Evolutionary conservation across 2,113 vertebrate genomes (phyloP).

Genomic region (Turnix velox): DNA sequence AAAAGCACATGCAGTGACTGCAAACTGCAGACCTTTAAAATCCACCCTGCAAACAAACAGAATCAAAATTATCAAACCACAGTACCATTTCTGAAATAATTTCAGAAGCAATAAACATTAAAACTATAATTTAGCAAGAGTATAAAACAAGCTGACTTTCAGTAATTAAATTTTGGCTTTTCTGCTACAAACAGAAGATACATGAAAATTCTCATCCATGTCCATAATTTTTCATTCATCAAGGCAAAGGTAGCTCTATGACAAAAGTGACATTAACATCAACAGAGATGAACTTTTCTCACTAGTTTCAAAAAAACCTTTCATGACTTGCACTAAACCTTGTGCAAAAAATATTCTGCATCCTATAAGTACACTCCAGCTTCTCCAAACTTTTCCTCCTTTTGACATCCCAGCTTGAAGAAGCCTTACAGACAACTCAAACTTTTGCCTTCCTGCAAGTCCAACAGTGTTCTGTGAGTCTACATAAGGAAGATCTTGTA

Average conservation of each 20-base stretch:
- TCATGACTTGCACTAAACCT: not conserved
- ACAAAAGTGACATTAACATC: not conserved
- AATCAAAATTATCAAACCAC: not conserved
- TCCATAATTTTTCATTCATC: not conserved
- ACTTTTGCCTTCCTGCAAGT: not conserved
- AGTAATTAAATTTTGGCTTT: not conserved
- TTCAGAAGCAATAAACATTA: not conserved
- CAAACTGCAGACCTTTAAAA: not conserved
- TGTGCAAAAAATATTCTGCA: not conserved
- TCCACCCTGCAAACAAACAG: not conserved
- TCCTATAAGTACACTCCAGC: not conserved
- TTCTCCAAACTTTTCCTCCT: not conserved
- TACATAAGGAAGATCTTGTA: not conserved
- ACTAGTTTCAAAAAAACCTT: not conserved
- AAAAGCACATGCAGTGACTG: not conserved
- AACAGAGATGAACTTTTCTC: not conserved
- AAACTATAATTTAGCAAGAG: not conserved
- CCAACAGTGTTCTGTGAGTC: not conserved
- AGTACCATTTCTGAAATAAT: not conserved
- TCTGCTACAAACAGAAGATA: not conserved
- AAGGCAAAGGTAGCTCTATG: not conserved
- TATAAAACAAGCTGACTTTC: not conserved
- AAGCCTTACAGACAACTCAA: not conserved
- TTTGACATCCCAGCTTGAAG: not conserved
- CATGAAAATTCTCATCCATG: not conserved